Conservation (phyloP, 2,797 vertebrate genomes). For the Chaetodon trifasciatus region DNA sequence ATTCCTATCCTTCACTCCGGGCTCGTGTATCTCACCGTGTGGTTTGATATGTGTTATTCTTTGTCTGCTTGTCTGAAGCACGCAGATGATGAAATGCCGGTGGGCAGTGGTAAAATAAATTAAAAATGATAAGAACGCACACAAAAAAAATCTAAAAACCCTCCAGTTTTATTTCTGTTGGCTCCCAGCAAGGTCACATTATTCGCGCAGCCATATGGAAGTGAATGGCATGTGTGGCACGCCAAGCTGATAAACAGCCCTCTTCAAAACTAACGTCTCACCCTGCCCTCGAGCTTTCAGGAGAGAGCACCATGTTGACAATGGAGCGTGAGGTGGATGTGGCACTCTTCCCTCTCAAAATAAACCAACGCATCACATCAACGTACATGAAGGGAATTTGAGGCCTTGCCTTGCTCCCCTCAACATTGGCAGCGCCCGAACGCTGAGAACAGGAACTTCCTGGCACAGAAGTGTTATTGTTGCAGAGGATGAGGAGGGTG, state of each 20-base stretch:
- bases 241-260: constrained; percentile 50
- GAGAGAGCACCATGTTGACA: constrained; percentile 51
- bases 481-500: constrained; percentile 60
- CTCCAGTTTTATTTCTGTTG: constrained; percentile 45
- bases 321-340: constrained; percentile 59
- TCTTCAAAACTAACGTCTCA: constrained; percentile 38
- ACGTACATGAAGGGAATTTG: constrained; percentile 54
- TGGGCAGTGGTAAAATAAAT: constrained; percentile 46
- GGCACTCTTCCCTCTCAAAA: constrained; percentile 69
- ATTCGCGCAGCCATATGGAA: constrained; percentile 21
- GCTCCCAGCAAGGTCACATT: constrained; percentile 44
- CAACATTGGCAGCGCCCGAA: constrained; percentile 21
- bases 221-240: constrained; percentile 40
- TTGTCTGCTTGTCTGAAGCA: constrained; percentile 39
- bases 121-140: constrained; percentile 50
- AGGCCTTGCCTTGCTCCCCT: constrained; percentile 38
- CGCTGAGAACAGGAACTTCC: constrained; percentile 59
- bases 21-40: constrained; percentile 48
- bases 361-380: constrained; percentile 66
- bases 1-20: constrained; percentile 61
- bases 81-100: constrained; percentile 45
- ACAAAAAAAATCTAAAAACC: constrained; percentile 33
- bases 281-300: constrained; percentile 25
- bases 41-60: constrained; percentile 59
- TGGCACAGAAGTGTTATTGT: constrained; percentile 70